These are phyloP conservation scores for Oryctes rhinoceros DNA, from an alignment of 1,140 invertebrate species.

Conservation along the genomic window DNA sequence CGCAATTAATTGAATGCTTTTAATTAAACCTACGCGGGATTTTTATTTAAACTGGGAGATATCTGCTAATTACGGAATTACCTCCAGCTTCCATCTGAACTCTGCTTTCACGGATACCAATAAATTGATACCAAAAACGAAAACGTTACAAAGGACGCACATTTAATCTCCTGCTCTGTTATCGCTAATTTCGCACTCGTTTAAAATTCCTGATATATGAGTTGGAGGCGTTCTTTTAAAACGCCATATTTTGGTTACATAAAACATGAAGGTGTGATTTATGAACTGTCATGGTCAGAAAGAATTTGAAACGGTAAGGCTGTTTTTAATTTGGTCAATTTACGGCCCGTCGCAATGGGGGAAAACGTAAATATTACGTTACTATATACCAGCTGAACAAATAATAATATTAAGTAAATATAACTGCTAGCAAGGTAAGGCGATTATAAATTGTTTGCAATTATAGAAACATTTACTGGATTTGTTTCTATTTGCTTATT, in stretches of 20 bases:
- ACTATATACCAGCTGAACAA: too few relatives aligned
- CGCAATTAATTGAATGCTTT: conserved; percentile 18
- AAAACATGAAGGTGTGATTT: conserved; percentile 10
- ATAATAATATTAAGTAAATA: too few relatives aligned
- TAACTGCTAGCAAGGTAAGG: too few relatives aligned
- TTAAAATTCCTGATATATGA: conserved; percentile 1
- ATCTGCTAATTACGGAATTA: conserved; percentile 4
- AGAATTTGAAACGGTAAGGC: too few relatives aligned
- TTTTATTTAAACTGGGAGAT: background rate
- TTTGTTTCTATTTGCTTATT: too few relatives aligned
- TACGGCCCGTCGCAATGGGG: too few relatives aligned
- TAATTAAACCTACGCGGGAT: conserved; percentile 1
- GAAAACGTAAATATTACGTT: too few relatives aligned
- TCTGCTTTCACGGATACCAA: conserved; percentile 4
- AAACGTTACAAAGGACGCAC: background rate
- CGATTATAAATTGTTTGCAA: too few relatives aligned
- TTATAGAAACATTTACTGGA: too few relatives aligned
- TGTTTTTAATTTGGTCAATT: too few relatives aligned
- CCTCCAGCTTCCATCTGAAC: background rate
- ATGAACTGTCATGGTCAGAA: background rate
- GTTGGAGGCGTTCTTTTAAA: background rate
- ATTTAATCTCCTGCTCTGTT: background rate
- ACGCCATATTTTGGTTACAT: background rate
- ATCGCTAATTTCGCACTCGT: background rate
- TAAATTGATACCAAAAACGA: conserved; percentile 4